Conservation (phyloP, 1,140 invertebrate species). For the Drosophila santomea region DNA sequence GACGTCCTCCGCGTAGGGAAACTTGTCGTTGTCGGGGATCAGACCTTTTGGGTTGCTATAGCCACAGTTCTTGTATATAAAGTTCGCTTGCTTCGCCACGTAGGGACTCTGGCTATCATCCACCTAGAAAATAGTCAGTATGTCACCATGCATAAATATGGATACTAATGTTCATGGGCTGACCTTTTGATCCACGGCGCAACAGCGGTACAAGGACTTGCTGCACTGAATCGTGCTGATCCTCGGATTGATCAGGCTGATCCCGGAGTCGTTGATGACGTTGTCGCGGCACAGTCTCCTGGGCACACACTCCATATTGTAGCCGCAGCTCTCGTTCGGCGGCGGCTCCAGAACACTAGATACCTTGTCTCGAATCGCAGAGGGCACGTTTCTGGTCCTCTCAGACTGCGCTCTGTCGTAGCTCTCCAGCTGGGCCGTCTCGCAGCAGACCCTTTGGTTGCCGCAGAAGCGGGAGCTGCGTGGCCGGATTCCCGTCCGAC, state of each 20-base stretch:
- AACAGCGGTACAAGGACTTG: conserved; percentile 51
- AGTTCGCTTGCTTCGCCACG: conserved; percentile 18
- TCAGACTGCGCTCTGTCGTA: conserved; percentile 38
- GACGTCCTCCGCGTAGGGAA: conserved; percentile 86
- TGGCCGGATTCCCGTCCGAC: conserved; percentile 36
- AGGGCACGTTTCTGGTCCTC: no score
- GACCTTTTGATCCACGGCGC: conserved; percentile 50
- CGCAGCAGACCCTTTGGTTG: conserved; percentile 39
- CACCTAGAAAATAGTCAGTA: conserved; percentile 11
- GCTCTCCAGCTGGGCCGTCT: conserved; percentile 52
- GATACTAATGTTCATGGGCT: neutral
- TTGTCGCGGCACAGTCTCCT: conserved; percentile 53
- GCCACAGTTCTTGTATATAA: conserved; percentile 87
- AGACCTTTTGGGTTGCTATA: conserved; percentile 89
- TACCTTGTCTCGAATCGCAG: neutral
- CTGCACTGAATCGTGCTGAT: conserved; percentile 38
- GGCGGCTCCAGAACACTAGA: conserved; percentile 18
- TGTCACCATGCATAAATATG: no score
- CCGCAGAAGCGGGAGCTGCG: conserved; percentile 51
- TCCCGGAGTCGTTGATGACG: conserved; percentile 55
- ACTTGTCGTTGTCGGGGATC: conserved; percentile 89
- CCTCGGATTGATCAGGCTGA: conserved; percentile 53
- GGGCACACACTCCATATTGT: conserved; percentile 66
- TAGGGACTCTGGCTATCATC: conserved; percentile 48
- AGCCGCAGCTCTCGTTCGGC: conserved; percentile 57